Percentiles rank a stretch among this genome's conserved stretches.
phyloP scores from a whole-genome alignment of 2,113 vertebrate species.

The Sula dactylatra region DNA sequence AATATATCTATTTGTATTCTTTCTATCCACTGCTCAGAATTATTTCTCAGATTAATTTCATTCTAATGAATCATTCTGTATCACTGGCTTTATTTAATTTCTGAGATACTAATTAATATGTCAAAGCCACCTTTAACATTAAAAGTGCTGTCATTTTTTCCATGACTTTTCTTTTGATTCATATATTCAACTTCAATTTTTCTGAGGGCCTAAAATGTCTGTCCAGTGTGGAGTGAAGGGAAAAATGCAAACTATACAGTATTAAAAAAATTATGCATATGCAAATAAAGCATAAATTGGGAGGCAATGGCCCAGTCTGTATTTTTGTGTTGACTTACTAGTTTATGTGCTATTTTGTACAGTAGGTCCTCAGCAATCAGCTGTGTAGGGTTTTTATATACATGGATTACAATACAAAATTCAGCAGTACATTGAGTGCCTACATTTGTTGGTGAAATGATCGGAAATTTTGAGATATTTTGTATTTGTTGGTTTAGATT shows the following conservation, averaged over 20 bases:
- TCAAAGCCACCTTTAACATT: conserved; percentile 7
- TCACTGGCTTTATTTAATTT: conserved; percentile 1
- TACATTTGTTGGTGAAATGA: not conserved
- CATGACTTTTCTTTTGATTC: conserved; percentile 35
- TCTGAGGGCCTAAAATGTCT: not conserved
- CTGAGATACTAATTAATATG: conserved; percentile 24
- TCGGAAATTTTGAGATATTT: not conserved
- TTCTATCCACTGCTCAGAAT: not conserved
- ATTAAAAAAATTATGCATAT: not conserved
- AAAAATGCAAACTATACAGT: not conserved
- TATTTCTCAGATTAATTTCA: conserved; percentile 39
- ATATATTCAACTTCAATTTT: not conserved
- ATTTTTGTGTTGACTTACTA: not conserved
- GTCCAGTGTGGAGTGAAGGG: not conserved
- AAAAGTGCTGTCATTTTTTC: conserved; percentile 15
- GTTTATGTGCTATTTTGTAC: not conserved
- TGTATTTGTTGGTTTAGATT: not conserved
- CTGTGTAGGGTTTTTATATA: not conserved
- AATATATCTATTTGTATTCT: conserved; percentile 28
- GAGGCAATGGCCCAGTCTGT: not conserved
- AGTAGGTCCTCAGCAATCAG: not conserved
- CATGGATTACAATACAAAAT: not conserved
- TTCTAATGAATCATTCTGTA: conserved; percentile 26
- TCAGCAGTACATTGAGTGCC: not conserved
- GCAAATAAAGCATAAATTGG: not conserved